phyloP scores from a whole-genome alignment of 1,140 invertebrate genomes.

The Thalassaphorura encarpata region DNA sequence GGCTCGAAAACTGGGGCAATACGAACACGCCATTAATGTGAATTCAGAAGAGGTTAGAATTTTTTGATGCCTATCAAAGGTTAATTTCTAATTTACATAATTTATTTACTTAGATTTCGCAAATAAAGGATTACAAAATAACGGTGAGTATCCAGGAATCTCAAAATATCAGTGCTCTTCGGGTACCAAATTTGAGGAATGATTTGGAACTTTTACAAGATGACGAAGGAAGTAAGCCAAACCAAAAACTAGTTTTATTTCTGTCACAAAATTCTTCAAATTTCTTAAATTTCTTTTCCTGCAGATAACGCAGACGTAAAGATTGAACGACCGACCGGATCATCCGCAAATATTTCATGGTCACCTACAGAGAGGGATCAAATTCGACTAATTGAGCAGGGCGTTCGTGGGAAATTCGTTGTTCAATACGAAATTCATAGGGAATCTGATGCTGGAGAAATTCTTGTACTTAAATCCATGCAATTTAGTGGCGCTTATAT shows the following conservation, averaged over 20 bases:
- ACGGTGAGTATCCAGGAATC: conserved; percentile 47
- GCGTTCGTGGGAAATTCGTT: conserved; percentile 51
- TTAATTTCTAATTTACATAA: neutral
- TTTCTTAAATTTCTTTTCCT: neutral
- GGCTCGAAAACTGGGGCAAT: neutral
- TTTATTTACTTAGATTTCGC: neutral
- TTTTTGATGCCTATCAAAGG: neutral
- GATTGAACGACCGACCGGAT: neutral
- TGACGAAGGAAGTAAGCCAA: neutral
- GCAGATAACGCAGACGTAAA: neutral
- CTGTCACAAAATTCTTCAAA: neutral
- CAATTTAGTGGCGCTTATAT: neutral
- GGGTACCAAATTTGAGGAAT: conserved; percentile 45
- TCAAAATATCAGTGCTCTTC: conserved; percentile 42
- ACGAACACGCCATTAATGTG: conserved; percentile 13
- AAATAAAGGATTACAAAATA: conserved; percentile 40
- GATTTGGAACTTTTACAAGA: neutral
- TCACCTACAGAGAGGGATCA: conserved; percentile 12
- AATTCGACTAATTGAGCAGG: conserved; percentile 42
- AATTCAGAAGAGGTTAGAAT: conserved; percentile 11
- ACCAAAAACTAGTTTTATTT: neutral
- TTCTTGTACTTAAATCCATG: conserved; percentile 40
- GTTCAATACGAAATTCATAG: conserved; percentile 52
- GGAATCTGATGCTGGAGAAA: conserved; percentile 41
- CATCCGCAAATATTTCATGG: conserved; percentile 4